Percentiles rank a stretch among this genome's conserved stretches.
phyloP scores from a whole-genome alignment of 2,888 invertebrate genomes.

The Abrostola triplasia region DNA sequence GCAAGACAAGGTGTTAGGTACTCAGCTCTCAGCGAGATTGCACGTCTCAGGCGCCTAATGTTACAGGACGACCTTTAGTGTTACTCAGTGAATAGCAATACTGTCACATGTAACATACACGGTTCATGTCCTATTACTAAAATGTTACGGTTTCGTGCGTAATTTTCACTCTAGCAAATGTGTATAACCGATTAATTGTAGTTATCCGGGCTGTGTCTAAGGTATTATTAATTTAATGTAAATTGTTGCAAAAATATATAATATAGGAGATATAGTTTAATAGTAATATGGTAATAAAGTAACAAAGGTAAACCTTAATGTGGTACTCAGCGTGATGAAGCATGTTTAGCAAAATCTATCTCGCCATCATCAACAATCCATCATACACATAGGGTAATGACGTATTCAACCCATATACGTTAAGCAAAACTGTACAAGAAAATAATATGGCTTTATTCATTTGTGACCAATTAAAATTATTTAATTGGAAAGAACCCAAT shows the following conservation, averaged over 20 bases:
- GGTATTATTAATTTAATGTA: too few species aligned
- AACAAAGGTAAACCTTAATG: neutral
- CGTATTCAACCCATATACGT: too few species aligned
- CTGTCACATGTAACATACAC: neutral
- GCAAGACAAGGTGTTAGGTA: constrained; percentile 35
- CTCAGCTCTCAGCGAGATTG: constrained; percentile 63
- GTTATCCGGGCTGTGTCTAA: too few species aligned
- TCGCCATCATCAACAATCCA: too few species aligned
- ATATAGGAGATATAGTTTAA: neutral
- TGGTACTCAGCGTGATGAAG: too few species aligned
- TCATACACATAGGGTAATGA: too few species aligned
- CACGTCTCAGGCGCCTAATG: constrained; percentile 36
- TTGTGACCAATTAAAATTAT: too few species aligned
- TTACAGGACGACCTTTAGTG: constrained; percentile 36
- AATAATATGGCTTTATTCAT: too few species aligned
- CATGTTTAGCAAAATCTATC: too few species aligned
- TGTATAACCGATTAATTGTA: neutral
- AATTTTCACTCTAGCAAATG: constrained; percentile 4
- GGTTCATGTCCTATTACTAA: constrained; percentile 4
- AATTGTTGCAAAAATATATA: too few species aligned
- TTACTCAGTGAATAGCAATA: constrained; percentile 8
- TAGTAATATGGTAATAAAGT: neutral
- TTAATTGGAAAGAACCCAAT: too few species aligned
- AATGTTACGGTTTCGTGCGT: neutral
- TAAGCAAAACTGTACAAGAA: too few species aligned